A percentile compares a stretch with the other conserved stretches of the same genome.
Conservation (phyloP, 2,113 vertebrate genomes). For the Ceyx margarethae region DNA sequence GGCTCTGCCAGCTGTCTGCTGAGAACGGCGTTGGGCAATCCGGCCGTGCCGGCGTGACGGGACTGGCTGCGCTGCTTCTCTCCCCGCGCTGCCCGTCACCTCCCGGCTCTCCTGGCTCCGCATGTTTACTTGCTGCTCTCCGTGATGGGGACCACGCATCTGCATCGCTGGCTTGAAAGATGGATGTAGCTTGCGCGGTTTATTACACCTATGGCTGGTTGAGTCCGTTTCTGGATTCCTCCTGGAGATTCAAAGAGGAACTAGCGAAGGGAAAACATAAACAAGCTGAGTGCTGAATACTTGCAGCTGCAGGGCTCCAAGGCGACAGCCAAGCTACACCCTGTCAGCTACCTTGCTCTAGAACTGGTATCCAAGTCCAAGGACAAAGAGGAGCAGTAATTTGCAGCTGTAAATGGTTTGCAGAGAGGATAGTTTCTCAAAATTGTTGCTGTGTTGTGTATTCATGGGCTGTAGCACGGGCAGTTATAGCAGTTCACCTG, state of each 20-base stretch:
- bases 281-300: background rate
- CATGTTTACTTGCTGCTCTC: slow-evolving; percentile 35
- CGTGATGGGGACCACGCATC: background rate
- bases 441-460: background rate
- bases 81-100: background rate
- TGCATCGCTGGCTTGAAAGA: background rate
- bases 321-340: slow-evolving; percentile 29
- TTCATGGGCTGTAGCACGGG: background rate
- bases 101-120: background rate
- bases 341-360: background rate
- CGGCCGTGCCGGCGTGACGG: background rate
- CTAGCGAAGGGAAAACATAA: slow-evolving; percentile 15
- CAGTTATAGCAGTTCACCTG: slow-evolving; percentile 27
- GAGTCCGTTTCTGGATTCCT: background rate
- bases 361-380: slow-evolving; percentile 33
- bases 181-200: background rate
- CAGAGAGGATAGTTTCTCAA: background rate
- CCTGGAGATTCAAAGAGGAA: slow-evolving; percentile 9
- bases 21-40: background rate
- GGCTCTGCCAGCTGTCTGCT: background rate
- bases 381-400: slow-evolving; percentile 46
- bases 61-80: background rate
- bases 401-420: background rate
- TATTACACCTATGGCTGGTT: background rate
- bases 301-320: slow-evolving; percentile 63